Conservation (phyloP, 2,888 invertebrate genomes). For the Aporophyla nigra region DNA sequence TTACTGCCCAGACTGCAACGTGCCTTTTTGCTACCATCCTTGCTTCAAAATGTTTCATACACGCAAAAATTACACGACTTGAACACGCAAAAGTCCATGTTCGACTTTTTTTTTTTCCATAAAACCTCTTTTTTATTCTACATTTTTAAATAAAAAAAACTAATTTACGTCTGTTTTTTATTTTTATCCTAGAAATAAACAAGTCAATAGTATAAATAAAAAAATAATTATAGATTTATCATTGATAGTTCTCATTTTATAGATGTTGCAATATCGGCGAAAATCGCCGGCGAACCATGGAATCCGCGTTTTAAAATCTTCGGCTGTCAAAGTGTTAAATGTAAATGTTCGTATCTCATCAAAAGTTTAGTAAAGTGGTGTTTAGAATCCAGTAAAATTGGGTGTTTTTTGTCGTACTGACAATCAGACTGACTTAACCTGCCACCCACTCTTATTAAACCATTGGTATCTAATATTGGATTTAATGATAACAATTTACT, state of each 20-base stretch:
- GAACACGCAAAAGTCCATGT: not conserved
- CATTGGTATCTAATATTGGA: too few relatives aligned
- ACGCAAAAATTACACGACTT: not conserved
- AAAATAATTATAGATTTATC: slow-evolving; percentile 23
- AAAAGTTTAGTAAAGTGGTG: too few relatives aligned
- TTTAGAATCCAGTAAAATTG: too few relatives aligned
- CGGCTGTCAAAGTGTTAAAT: not conserved
- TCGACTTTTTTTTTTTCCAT: slow-evolving; percentile 1
- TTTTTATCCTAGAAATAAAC: slow-evolving; percentile 22
- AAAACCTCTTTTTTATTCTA: not conserved
- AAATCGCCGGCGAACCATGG: slow-evolving; percentile 36
- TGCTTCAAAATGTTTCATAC: slow-evolving; percentile 7
- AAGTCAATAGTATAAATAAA: slow-evolving; percentile 21
- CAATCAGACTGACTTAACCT: too few relatives aligned
- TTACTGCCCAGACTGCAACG: slow-evolving; percentile 4
- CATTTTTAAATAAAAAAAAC: slow-evolving; percentile 8
- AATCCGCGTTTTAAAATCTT: slow-evolving; percentile 19
- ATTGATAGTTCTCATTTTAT: slow-evolving; percentile 34
- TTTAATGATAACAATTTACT: too few relatives aligned
- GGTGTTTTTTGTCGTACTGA: too few relatives aligned
- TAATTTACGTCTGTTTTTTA: slow-evolving; percentile 39
- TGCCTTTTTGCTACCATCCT: slow-evolving; percentile 5
- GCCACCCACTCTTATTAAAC: too few relatives aligned
- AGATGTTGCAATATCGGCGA: slow-evolving; percentile 33
- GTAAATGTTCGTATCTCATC: too few relatives aligned